Evolutionary conservation across 1,140 invertebrate species (phyloP).

Genomic region (Heliothis virescens): DNA sequence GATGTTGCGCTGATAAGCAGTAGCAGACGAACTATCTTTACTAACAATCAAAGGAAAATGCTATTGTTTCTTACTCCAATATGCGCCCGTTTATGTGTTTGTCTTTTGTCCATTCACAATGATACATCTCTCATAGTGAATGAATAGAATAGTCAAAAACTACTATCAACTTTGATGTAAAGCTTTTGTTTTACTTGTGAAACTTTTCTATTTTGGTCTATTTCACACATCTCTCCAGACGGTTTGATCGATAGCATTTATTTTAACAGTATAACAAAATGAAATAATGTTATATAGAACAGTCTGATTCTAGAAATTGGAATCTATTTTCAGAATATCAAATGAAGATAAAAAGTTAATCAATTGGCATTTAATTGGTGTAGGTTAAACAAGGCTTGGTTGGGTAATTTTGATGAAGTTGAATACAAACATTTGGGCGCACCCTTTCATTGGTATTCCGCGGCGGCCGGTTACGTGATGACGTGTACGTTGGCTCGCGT

Average conservation of each 20-base stretch:
- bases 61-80: neutral
- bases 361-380: conserved; percentile 40
- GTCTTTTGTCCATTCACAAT: no score
- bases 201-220: no score
- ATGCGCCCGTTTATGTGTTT: neutral
- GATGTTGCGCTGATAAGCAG: neutral
- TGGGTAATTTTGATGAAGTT: conserved; percentile 37
- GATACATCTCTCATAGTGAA: no score
- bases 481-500: conserved; percentile 36
- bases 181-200: no score
- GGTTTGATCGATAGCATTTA: no score
- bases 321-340: no score
- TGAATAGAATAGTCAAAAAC: no score
- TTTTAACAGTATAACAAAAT: no score
- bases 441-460: conserved; percentile 45
- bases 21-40: neutral
- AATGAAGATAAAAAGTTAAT: neutral
- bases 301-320: no score
- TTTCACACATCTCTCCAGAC: no score
- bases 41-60: neutral
- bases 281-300: no score
- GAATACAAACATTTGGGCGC: conserved; percentile 44
- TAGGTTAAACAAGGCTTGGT: conserved; percentile 10
- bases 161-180: no score
- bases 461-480: conserved; percentile 30